Evolutionary conservation across 1,140 invertebrate species (phyloP), one percentile per base, ranked within the genome.

Genomic region (Teleopsis dalmanni): DNA sequence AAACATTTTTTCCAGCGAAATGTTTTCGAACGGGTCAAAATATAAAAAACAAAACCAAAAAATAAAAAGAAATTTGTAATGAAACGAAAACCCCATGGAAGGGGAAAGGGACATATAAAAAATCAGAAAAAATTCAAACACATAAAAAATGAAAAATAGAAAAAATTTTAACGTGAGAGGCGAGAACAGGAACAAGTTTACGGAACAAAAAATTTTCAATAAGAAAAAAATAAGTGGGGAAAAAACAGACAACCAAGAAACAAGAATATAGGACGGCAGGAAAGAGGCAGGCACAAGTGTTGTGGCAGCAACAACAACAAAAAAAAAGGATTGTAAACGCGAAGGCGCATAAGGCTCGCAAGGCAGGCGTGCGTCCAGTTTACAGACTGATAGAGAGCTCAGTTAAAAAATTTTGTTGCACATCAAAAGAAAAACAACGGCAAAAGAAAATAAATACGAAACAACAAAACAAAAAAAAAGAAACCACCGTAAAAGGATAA

Each of bases 11-110:
- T 31, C 29, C 29, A 25, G n/a, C 4, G 31, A 46, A 46, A 33
- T 31, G 21, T 14, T 46, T 34, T 46, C n/a, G 33, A 21, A 7
- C 33, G 44, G 33, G 33, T 46, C 31, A 36, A 35, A 35, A 46
- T 35, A 33, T 36, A 46, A 18, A 22, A 25, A 34, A 14, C 26
- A 43, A 43, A 36, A 36, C 14, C 25, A 19, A n/a, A n/a, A 44
- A 19, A 33, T 14, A 11, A 46, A 35, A 36, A 35, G 35, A 35
- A 35, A 16, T 14, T n/a, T 2, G 1, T 23, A 46, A 45, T 13
- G 6, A 4, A 14, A 1, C 11, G n/a, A 1, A 29, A 44, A 44
- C n/a, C n/a, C n/a, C n/a, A n/a, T n/a, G n/a, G 29, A 31, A n/a
- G 9, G 29, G n/a, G 9, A 31, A n/a, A 31, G 29, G n/a, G 29